Percentiles rank a stretch among this genome's conserved stretches.
Evolutionary conservation across 2,797 vertebrate genomes (phyloP).

Genomic region (Hemibagrus guttatus): DNA sequence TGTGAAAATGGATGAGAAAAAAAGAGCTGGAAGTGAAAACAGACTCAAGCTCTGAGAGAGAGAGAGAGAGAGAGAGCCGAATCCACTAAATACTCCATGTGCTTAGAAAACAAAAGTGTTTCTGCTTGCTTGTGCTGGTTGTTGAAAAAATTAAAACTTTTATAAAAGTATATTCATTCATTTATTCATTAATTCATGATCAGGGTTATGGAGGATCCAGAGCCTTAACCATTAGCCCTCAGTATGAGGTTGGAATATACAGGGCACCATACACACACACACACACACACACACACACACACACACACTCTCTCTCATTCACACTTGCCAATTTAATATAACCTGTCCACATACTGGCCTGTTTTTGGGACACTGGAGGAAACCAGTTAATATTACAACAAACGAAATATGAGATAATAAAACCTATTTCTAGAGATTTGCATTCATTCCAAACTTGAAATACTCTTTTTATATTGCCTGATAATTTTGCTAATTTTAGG

Average conservation of each 20-base stretch:
- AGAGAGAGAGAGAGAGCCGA: neutral
- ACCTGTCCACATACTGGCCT: neutral
- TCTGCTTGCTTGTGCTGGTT: neutral
- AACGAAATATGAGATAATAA: no score
- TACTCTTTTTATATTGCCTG: no score
- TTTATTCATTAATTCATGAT: neutral
- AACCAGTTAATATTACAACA: no score
- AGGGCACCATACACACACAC: neutral
- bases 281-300: neutral
- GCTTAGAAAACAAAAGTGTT: neutral
- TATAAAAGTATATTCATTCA: no score
- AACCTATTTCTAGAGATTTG: no score
- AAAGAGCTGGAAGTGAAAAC: conserved; percentile 31
- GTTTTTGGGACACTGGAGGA: neutral
- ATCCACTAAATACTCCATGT: neutral
- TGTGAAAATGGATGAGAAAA: conserved; percentile 42
- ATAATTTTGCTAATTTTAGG: no score
- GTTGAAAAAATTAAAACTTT: neutral
- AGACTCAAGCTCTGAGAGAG: neutral
- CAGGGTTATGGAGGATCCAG: neutral
- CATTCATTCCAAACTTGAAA: no score
- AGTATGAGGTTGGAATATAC: neutral
- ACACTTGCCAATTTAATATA: neutral
- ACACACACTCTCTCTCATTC: neutral
- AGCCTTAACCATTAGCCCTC: neutral